Conservation (phyloP, 2,888 invertebrate genomes). For the Agriotes lineatus region DNA sequence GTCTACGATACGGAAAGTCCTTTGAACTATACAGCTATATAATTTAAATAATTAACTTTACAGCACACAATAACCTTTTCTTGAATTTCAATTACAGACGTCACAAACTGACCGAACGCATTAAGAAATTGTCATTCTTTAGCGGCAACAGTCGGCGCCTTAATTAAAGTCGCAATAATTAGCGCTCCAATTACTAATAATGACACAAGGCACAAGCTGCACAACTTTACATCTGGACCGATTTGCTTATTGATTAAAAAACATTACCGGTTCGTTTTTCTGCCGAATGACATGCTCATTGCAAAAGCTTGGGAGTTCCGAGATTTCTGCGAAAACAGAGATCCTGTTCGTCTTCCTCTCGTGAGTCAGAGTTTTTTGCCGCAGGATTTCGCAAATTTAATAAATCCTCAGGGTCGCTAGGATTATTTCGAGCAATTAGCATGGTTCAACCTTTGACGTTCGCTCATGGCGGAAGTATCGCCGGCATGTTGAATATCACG, state of each 20-base stretch:
- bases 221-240: no score
- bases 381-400: not conserved
- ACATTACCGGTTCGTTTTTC: no score
- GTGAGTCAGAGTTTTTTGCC: not conserved
- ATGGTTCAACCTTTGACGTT: not conserved
- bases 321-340: no score
- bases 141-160: not conserved
- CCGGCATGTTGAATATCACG: not conserved
- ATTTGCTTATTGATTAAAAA: no score
- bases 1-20: no score
- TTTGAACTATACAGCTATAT: no score
- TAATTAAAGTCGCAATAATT: slow-evolving; percentile 11
- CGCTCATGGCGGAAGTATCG: slow-evolving; percentile 7
- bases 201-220: not conserved
- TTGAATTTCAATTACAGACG: not conserved
- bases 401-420: not conserved
- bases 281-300: no score
- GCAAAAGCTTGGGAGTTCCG: no score
- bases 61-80: not conserved
- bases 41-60: no score
- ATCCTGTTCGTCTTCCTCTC: not conserved
- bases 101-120: not conserved
- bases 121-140: slow-evolving; percentile 2
- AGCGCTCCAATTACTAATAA: slow-evolving; percentile 4
- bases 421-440: not conserved